A percentile compares a stretch with the other conserved stretches of the same genome.
Conservation (phyloP, 2,797 vertebrate species). For the Tapirus indicus region DNA sequence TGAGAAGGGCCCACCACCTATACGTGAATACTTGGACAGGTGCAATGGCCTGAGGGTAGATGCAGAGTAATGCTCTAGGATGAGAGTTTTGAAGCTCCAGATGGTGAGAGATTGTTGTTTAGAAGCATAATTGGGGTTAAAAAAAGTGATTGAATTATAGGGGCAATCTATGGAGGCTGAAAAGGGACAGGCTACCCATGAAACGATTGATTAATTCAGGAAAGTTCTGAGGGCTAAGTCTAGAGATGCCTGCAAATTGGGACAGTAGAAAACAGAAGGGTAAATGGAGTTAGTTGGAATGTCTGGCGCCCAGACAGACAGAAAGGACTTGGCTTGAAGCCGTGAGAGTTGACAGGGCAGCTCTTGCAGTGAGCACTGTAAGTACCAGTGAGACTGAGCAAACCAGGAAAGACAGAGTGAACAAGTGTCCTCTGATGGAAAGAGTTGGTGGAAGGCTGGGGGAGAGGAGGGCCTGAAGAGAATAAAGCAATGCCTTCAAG, state of each 20-base stretch:
- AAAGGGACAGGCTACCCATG: neutral
- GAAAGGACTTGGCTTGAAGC: neutral
- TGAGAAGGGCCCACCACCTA: neutral
- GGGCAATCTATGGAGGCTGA: neutral
- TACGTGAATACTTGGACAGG: neutral
- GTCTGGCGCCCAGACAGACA: neutral
- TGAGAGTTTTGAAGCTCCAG: neutral
- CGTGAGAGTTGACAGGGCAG: neutral
- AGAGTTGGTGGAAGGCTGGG: too few relatives aligned
- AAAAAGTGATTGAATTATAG: neutral
- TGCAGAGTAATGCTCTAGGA: neutral
- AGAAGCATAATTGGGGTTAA: neutral
- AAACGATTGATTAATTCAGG: slow-evolving; percentile 15
- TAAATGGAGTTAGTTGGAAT: neutral
- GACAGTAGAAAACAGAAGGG: neutral
- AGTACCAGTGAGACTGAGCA: neutral
- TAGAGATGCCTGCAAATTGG: neutral
- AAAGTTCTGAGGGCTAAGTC: neutral
- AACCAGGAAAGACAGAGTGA: neutral
- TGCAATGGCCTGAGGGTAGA: neutral
- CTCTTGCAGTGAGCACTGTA: neutral
- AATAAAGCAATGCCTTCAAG: neutral
- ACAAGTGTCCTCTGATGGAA: neutral
- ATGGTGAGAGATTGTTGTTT: neutral
- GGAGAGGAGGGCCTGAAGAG: neutral